Evolutionary conservation across 2,113 vertebrate species (phyloP), one percentile per base, ranked within the genome.

Genomic region (Pterocles gutturalis): DNA sequence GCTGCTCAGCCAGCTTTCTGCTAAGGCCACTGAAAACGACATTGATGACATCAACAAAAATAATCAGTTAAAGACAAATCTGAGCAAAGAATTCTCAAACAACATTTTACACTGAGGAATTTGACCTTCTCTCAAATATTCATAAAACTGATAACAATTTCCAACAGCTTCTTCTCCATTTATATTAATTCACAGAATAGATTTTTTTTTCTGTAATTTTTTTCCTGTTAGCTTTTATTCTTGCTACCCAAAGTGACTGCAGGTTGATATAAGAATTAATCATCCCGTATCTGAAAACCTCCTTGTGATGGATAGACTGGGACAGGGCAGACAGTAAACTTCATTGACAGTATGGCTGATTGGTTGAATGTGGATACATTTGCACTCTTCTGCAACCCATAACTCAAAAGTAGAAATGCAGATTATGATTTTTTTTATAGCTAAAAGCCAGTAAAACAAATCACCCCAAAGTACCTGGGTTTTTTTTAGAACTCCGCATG

Each of bases 1-100:
- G 77, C 61, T 89, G 87, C 90, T 93, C 93, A 84, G 83, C 86
- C 89, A 94, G 77, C 83, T 89, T 87, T 87, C 94, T 94, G 86
- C 70, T 90, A 73, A 86, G 76, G 93, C 80, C 85, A 62, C 85
- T 77, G 62, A 79, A 96, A 96, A 96, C 13, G 69, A 29, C 87
- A 83, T 13, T 72, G 70, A 79, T 28, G 57, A 91, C 77, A 95
- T 65, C 81, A 83, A 90, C 48, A 87, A 87, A 90, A 95, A 89
- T n/a, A 81, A 89, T 76, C 76, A 78, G 41, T 88, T 72, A 55
- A 84, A 92, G 45, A 65, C 67, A 87, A 89, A 86, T 49, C 76
- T 66, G n/a, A 81, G 31, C 60, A 87, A 86, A 15, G 69, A 76
- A 83, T 72, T 92, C 61, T 54, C 49, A 17, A 94, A 20, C 10